These are phyloP conservation scores for Cinclus mexicanus DNA, from an alignment of 2,113 vertebrate species.

Conservation along the genomic window DNA sequence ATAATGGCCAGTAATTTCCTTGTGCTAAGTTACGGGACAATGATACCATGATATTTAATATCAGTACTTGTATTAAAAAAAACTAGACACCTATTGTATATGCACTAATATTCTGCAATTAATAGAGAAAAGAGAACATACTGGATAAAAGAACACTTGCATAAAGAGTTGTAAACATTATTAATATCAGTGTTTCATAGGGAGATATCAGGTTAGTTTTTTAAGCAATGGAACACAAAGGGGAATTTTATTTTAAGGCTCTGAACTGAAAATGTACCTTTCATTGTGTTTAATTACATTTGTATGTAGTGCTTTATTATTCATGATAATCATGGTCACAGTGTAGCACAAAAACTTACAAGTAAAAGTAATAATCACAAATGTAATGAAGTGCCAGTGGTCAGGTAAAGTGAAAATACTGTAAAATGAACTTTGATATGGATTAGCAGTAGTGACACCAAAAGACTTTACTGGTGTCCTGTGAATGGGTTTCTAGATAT, in stretches of 20 bases:
- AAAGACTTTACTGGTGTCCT: not conserved
- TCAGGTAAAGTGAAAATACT: not conserved
- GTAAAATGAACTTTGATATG: not conserved
- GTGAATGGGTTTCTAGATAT: not conserved
- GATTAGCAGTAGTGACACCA: rapidly evolving
- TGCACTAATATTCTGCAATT: not conserved
- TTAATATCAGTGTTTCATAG: not conserved
- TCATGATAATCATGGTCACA: not conserved
- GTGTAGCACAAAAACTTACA: not conserved
- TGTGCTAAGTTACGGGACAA: not conserved
- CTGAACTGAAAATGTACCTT: not conserved
- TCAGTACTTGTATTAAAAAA: not conserved
- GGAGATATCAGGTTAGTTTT: not conserved
- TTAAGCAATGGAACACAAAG: not conserved
- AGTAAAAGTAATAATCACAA: not conserved
- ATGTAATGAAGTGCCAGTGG: not conserved
- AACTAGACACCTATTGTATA: not conserved
- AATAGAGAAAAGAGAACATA: not conserved
- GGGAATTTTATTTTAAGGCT: not conserved
- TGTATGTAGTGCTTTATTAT: not conserved
- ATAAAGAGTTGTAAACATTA: not conserved
- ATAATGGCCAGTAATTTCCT: not conserved
- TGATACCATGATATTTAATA: not conserved
- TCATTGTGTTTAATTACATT: not conserved
- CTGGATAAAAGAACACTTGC: not conserved